Evolutionary conservation across 2,797 vertebrate species (phyloP).

Genomic region (Alauda arvensis): DNA sequence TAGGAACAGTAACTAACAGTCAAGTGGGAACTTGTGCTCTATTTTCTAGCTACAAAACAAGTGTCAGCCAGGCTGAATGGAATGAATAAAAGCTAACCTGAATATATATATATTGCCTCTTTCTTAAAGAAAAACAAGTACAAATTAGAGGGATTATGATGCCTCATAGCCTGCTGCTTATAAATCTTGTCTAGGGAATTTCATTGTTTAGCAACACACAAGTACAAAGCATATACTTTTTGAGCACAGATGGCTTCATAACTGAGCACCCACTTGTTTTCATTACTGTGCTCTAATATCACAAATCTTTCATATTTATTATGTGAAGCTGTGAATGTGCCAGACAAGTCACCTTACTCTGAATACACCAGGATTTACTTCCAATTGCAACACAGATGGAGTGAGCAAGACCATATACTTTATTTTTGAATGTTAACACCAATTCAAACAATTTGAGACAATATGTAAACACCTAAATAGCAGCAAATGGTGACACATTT

Average conservation of each 20-base stretch:
- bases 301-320: constrained; percentile 59
- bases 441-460: neutral
- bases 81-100: neutral
- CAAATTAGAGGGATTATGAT: neutral
- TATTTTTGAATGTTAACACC: neutral
- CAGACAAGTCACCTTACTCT: constrained; percentile 43
- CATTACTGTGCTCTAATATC: constrained; percentile 50
- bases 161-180: neutral
- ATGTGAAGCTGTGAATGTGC: constrained; percentile 28
- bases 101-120: neutral
- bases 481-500: neutral
- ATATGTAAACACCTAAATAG: neutral
- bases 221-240: constrained; percentile 33
- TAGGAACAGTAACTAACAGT: neutral
- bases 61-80: neutral
- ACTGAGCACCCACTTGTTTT: constrained; percentile 59
- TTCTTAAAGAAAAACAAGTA: constrained; percentile 17
- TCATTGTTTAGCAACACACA: constrained; percentile 34
- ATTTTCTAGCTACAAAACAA: neutral
- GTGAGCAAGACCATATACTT: neutral
- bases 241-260: constrained; percentile 62
- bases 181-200: constrained; percentile 31
- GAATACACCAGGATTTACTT: constrained; percentile 16
- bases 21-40: neutral
- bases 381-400: neutral